Percentiles rank a stretch among this genome's conserved stretches.
These are phyloP conservation scores for Microctonus aethiopoides DNA, from an alignment of 2,888 invertebrate species.

Conservation along the genomic window DNA sequence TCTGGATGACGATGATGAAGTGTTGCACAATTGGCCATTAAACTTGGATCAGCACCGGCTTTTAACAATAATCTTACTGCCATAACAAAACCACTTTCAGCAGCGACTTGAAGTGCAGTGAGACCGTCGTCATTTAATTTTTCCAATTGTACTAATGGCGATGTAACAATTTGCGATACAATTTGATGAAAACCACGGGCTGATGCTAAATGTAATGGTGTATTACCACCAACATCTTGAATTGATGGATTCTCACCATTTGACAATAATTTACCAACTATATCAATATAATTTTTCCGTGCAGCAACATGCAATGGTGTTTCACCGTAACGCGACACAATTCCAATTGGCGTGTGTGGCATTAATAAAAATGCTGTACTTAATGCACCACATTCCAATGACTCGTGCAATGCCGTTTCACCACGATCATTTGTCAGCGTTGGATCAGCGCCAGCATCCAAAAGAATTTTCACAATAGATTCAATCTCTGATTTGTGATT, in stretches of 20 bases:
- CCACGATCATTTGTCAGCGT: constrained; percentile 62
- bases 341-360: constrained; percentile 48
- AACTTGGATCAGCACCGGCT: constrained; percentile 55
- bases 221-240: constrained; percentile 61
- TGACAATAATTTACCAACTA: constrained; percentile 54
- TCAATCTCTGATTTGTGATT: constrained; percentile 51
- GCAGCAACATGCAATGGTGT: constrained; percentile 63
- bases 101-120: constrained; percentile 63
- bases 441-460: constrained; percentile 61
- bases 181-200: constrained; percentile 63
- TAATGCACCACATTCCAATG: constrained; percentile 55
- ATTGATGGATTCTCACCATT: constrained; percentile 57
- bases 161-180: constrained; percentile 58
- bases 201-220: constrained; percentile 64
- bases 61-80: constrained; percentile 55
- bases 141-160: constrained; percentile 58
- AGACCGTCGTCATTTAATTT: constrained; percentile 59
- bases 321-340: constrained; percentile 60
- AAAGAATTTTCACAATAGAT: constrained; percentile 53
- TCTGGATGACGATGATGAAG: constrained; percentile 54
- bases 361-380: constrained; percentile 52
- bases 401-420: constrained; percentile 62
- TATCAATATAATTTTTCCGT: constrained; percentile 55
- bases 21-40: constrained; percentile 46
- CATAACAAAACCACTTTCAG: constrained; percentile 62